Percentiles rank a stretch among this genome's conserved stretches.
phyloP scores from a whole-genome alignment of 2,113 vertebrate genomes.

The Colaptes auratus region DNA sequence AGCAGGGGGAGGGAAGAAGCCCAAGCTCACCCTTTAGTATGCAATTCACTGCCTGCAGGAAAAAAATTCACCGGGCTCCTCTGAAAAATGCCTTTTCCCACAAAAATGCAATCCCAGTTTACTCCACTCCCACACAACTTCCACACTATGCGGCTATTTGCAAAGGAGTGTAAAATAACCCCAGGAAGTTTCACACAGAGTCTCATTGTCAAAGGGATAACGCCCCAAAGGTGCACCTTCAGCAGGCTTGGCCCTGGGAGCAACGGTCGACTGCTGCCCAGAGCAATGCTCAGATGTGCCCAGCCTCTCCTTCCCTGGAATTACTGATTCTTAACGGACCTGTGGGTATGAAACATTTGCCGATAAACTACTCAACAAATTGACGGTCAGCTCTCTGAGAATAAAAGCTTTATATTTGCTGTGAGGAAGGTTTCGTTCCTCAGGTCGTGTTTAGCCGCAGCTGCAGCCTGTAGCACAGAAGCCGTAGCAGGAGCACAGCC shows the following conservation, averaged over 20 bases:
- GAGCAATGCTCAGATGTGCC: background rate
- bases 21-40: constrained; percentile 61
- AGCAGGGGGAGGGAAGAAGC: background rate
- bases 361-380: constrained; percentile 3
- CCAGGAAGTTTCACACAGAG: constrained; percentile 16
- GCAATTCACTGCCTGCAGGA: constrained; percentile 52
- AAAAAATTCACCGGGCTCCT: background rate
- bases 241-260: background rate
- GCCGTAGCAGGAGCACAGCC: background rate
- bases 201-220: constrained; percentile 32
- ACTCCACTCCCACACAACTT: constrained; percentile 61
- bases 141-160: background rate
- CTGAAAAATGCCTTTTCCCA: constrained; percentile 62
- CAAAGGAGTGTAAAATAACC: constrained; percentile 44
- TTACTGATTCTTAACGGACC: constrained; percentile 36
- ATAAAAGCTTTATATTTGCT: background rate
- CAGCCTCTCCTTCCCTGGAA: constrained; percentile 29
- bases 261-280: background rate
- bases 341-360: constrained; percentile 61
- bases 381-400: constrained; percentile 10
- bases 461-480: background rate
- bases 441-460: background rate
- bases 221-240: constrained; percentile 25
- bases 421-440: background rate
- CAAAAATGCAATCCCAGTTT: constrained; percentile 52